These are phyloP conservation scores for Thecocarcelia acutangulata DNA, from an alignment of 2,888 invertebrate genomes.

Conservation along the genomic window DNA sequence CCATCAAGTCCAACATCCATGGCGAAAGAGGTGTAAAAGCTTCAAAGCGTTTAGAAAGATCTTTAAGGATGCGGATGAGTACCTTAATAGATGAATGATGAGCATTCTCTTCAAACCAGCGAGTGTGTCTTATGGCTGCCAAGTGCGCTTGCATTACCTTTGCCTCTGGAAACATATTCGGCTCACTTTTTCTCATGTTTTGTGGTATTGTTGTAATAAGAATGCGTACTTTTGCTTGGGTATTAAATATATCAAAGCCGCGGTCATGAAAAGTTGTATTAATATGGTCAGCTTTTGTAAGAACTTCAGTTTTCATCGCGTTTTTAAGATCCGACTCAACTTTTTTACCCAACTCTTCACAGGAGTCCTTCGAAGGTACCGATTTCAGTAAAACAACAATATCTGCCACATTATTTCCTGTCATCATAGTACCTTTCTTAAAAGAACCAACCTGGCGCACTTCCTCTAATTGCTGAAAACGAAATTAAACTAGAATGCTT, in stretches of 20 bases:
- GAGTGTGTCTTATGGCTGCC: constrained; percentile 96
- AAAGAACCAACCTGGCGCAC: constrained; percentile 98
- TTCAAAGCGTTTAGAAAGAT: constrained; percentile 93
- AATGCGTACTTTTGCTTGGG: constrained; percentile 92
- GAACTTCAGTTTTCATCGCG: constrained; percentile 85
- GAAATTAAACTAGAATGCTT: constrained; percentile 70
- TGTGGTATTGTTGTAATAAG: constrained; percentile 96
- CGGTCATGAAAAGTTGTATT: constrained; percentile 84
- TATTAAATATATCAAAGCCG: constrained; percentile 94
- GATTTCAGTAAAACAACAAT: constrained; percentile 98
- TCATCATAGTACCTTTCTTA: constrained; percentile 98
- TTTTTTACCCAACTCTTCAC: constrained; percentile 94
- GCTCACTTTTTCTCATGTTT: constrained; percentile 95
- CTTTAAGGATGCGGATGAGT: constrained; percentile 95
- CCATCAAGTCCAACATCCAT: constrained; percentile 97
- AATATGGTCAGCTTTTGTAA: constrained; percentile 84
- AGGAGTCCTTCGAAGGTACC: constrained; percentile 96
- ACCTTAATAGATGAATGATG: constrained; percentile 98
- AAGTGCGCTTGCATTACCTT: constrained; percentile 93
- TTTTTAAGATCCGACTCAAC: constrained; percentile 92
- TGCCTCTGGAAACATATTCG: constrained; percentile 89
- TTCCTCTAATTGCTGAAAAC: constrained; percentile 91
- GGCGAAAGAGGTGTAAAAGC: constrained; percentile 95
- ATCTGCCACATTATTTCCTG: constrained; percentile 96
- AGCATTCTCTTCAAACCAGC: constrained; percentile 99